Conservation (phyloP, 2,888 invertebrate genomes). For the Ichneumoninae sp. region DNA sequence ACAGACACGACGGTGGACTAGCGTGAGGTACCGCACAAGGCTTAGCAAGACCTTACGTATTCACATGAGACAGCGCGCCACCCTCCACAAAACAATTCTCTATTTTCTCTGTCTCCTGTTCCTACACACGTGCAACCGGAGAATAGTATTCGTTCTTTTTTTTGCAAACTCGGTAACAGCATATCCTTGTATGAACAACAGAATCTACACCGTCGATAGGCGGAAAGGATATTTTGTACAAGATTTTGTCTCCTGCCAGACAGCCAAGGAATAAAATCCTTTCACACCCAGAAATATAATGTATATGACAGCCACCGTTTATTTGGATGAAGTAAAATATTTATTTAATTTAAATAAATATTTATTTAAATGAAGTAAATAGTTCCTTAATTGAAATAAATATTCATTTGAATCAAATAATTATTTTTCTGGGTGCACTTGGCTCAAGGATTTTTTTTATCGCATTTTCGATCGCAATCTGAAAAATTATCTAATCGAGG, state of each 20-base stretch:
- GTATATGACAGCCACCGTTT: no score
- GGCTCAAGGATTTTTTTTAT: no score
- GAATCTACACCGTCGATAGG: neutral
- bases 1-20: conserved; percentile 41
- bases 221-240: neutral
- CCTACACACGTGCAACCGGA: neutral
- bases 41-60: conserved; percentile 39
- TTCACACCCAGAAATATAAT: no score
- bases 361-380: no score
- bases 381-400: no score
- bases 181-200: conserved; percentile 6
- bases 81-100: conserved; percentile 53
- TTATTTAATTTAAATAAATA: no score
- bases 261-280: neutral
- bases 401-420: no score
- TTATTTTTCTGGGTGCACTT: no score
- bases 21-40: conserved; percentile 14
- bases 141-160: neutral
- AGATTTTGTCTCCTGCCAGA: neutral
- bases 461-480: no score
- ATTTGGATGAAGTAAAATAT: no score
- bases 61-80: conserved; percentile 10
- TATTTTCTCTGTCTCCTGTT: conserved; percentile 23
- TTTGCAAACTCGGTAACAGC: conserved; percentile 1
- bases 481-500: no score